phyloP scores from a whole-genome alignment of 1,140 invertebrate genomes.

The Matsumurasca onukii region DNA sequence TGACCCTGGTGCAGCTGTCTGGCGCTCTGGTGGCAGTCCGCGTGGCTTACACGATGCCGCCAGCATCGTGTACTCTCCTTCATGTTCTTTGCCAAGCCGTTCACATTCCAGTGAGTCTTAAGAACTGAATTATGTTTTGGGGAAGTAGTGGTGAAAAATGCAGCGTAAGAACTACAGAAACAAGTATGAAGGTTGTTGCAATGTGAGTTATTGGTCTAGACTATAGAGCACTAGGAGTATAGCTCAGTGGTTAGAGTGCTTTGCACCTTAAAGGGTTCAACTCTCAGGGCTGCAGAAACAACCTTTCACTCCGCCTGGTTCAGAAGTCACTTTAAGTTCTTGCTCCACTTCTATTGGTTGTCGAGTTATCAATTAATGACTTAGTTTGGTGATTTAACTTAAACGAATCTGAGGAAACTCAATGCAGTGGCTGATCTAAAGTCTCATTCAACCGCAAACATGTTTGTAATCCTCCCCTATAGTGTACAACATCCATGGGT shows the following conservation, averaged over 20 bases:
- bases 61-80: conserved; percentile 92
- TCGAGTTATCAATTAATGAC: too few relatives aligned
- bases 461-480: too few relatives aligned
- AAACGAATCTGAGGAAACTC: too few relatives aligned
- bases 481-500: too few relatives aligned
- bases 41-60: conserved; percentile 87
- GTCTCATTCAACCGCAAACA: too few relatives aligned
- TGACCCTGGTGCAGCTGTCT: conserved; percentile 81
- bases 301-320: too few relatives aligned
- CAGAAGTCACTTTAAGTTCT: too few relatives aligned
- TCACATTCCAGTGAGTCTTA: conserved; percentile 82
- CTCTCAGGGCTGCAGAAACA: background rate
- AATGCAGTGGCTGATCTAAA: too few relatives aligned
- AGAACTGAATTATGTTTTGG: background rate
- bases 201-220: background rate
- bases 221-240: background rate
- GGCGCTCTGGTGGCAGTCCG: conserved; percentile 92
- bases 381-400: too few relatives aligned
- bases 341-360: too few relatives aligned
- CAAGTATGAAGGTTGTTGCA: background rate
- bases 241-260: background rate
- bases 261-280: background rate
- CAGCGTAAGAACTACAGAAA: background rate
- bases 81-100: conserved; percentile 91
- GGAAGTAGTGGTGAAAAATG: background rate